Base-by-base conservation (phyloP, 2,888 invertebrate genomes). In the Drosophila glabriapex region DNA sequence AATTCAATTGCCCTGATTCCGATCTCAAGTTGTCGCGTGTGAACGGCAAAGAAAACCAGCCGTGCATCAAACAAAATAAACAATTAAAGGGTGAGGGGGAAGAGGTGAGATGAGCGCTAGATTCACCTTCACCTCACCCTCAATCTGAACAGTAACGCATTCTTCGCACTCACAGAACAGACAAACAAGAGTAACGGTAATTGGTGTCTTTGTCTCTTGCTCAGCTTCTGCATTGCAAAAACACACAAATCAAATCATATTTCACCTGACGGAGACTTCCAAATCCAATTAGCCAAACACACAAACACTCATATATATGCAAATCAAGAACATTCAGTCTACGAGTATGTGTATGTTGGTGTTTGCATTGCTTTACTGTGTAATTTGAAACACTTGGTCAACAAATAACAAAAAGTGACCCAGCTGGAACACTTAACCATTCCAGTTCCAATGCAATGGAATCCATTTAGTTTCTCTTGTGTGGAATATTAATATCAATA, bases 231-330 rank as follows among this genome's bases (percentile, higher is more conserved):
- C 55, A 46, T 64, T 55, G 46, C 16, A 25, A 33, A 28, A 59
- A 55, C 33, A 68, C 49, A 55, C n/a, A 28, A 68, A 68, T 28
- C 39, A 56, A 56, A 46, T 54, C 55, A 46, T 71, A 53, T 33
- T 68, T 19, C 43, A 25, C 58, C 33, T 62, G 41, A 77, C 77
- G 49, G 49, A 22, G 55, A 79, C 80, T 80, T 76, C 43, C 71
- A 72, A 78, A 78, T 72, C 78, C 78, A 78, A 78, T 78, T 78
- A 78, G 77, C 68, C 76, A 72, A 80, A 71, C 65, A 50, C 39
- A 39, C 31, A 33, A 12, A 29, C 31, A 46, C 12, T 59, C 9
- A 28, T 50, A 49, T 22, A 41, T 28, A 37, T 25, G 16, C 10
- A 53, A 41, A 68, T 35, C 46, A 50, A 70, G 69, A 68, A 68